phyloP scores from a whole-genome alignment of 2,888 invertebrate species.

The Amphipoea oculea region DNA sequence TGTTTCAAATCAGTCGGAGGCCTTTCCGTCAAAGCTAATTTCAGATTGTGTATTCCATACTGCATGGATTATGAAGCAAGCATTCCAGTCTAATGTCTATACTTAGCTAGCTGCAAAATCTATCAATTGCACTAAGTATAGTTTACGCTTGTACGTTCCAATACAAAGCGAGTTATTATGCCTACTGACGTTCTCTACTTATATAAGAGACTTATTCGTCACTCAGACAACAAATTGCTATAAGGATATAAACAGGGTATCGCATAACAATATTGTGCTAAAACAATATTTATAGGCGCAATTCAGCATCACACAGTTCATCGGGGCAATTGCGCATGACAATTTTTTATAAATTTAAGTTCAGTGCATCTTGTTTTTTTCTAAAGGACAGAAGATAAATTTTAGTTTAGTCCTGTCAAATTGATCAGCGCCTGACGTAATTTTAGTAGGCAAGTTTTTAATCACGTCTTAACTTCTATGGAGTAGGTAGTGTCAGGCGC shows the following conservation, averaged over 20 bases:
- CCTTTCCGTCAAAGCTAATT: constrained; percentile 21
- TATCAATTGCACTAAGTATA: not conserved
- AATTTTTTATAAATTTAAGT: too few species aligned
- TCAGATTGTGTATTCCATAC: constrained; percentile 19
- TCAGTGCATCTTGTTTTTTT: too few species aligned
- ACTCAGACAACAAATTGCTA: constrained; percentile 6
- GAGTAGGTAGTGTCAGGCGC: too few species aligned
- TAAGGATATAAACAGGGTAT: not conserved
- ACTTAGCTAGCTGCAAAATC: not conserved
- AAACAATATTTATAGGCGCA: not conserved
- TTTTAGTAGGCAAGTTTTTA: too few species aligned
- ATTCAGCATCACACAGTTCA: not conserved
- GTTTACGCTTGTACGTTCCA: not conserved
- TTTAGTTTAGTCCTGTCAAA: too few species aligned
- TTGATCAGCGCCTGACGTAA: too few species aligned
- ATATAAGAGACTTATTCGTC: too few species aligned
- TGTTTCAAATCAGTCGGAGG: constrained; percentile 16
- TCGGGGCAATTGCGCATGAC: too few species aligned
- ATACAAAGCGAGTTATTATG: not conserved
- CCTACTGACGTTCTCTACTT: not conserved
- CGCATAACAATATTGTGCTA: constrained; percentile 3
- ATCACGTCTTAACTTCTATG: too few species aligned
- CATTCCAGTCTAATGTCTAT: not conserved
- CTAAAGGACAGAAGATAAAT: too few species aligned
- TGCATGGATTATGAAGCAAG: not conserved